phyloP scores from a whole-genome alignment of 2,113 vertebrate species.

The Anarhynchus alexandrinus region DNA sequence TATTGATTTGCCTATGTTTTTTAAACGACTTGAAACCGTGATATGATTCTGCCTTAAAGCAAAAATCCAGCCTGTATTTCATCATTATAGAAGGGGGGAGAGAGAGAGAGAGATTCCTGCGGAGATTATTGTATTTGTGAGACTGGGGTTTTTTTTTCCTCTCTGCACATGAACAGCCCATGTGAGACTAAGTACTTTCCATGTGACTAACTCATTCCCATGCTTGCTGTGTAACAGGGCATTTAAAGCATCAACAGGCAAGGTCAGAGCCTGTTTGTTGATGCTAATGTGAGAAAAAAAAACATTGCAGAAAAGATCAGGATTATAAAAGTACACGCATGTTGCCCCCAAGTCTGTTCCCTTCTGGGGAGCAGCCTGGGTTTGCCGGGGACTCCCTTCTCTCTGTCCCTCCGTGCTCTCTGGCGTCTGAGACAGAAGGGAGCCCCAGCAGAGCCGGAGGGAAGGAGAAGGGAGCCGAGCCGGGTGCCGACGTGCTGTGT shows the following conservation, averaged over 20 bases:
- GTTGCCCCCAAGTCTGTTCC: not conserved
- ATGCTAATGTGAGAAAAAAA: slow-evolving; percentile 3
- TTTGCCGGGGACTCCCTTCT: not conserved
- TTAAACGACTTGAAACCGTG: slow-evolving; percentile 3
- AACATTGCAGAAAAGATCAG: slow-evolving; percentile 29
- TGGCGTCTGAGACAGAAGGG: not conserved
- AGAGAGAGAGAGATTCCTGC: slow-evolving; percentile 64
- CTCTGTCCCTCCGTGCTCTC: not conserved
- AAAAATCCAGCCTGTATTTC: slow-evolving; percentile 38
- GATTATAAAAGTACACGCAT: not conserved
- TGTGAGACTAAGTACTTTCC: slow-evolving; percentile 74
- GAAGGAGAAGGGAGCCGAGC: not conserved
- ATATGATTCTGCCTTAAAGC: slow-evolving; percentile 47
- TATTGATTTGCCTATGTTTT: not conserved
- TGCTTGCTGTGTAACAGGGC: slow-evolving; percentile 59
- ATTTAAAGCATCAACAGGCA: slow-evolving; percentile 42
- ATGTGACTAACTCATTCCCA: slow-evolving; percentile 73
- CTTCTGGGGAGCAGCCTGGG: not conserved
- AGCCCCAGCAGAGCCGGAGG: not conserved
- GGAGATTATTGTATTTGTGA: slow-evolving; percentile 70
- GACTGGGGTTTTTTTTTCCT: slow-evolving; percentile 23
- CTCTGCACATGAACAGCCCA: slow-evolving; percentile 69
- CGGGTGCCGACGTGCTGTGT: not conserved
- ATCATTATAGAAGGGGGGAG: not conserved
- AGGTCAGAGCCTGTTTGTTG: slow-evolving; percentile 45